A percentile compares a stretch with the other conserved stretches of the same genome.
Conservation (phyloP, 2,797 vertebrate genomes). For the Champsocephalus esox region DNA sequence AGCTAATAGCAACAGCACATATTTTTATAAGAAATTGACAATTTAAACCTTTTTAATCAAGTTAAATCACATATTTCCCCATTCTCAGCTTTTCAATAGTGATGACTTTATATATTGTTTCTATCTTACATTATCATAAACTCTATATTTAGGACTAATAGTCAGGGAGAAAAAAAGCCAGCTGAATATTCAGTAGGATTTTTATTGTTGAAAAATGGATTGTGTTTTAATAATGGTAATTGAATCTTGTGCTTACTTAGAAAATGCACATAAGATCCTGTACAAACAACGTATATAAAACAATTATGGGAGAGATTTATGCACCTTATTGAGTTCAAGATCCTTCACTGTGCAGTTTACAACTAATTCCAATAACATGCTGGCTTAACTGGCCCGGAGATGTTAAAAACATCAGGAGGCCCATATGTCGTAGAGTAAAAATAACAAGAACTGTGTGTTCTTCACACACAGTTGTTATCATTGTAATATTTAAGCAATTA, state of each 20-base stretch:
- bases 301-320: constrained; percentile 35
- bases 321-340: constrained; percentile 26
- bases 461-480: constrained; percentile 6
- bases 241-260: constrained; percentile 31
- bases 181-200: not conserved
- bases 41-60: not conserved
- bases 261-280: constrained; percentile 23
- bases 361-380: constrained; percentile 43
- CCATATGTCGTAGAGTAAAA: not conserved
- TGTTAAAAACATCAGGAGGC: constrained; percentile 40
- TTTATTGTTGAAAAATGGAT: not conserved
- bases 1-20: not conserved
- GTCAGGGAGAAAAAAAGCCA: not conserved
- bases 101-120: not conserved
- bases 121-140: not conserved
- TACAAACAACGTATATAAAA: constrained; percentile 37
- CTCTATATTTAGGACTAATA: not conserved
- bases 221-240: constrained; percentile 29
- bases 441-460: not conserved
- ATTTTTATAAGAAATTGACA: not conserved
- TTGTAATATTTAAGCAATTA: not conserved
- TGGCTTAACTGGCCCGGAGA: constrained; percentile 51
- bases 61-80: not conserved
- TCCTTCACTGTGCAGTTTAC: not conserved
- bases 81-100: not conserved